A percentile compares a stretch with the other conserved stretches of the same genome.
phyloP scores from a whole-genome alignment of 1,140 invertebrate species.

The Lamellibrachia luymesi region DNA sequence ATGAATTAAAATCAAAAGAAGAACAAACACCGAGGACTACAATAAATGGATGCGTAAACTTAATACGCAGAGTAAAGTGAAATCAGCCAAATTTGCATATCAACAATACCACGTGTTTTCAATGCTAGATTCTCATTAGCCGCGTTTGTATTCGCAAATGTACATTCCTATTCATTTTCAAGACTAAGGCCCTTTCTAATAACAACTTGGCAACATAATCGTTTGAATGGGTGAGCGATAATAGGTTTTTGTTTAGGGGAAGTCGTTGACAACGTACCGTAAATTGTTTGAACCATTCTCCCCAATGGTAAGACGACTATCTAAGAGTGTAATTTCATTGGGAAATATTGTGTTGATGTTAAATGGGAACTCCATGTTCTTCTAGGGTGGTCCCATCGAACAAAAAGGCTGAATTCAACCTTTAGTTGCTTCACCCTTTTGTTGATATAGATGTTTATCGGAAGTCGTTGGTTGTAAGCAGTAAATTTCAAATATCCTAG shows the following conservation, averaged over 20 bases:
- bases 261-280: not conserved
- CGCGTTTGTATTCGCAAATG: too few species aligned
- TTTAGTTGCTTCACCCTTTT: not conserved
- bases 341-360: not conserved
- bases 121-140: too few species aligned
- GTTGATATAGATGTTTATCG: not conserved
- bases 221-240: not conserved
- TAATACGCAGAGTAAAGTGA: too few species aligned
- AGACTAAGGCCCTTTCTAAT: not conserved
- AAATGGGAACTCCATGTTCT: not conserved
- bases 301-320: not conserved
- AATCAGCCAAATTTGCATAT: too few species aligned
- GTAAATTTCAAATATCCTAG: not conserved
- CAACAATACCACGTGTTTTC: too few species aligned
- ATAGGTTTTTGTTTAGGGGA: not conserved
- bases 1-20: too few species aligned
- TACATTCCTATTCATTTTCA: too few species aligned
- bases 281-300: not conserved
- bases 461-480: not conserved
- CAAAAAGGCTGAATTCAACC: not conserved
- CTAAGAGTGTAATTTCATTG: not conserved
- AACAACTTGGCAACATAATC: constrained; percentile 1
- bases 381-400: not conserved
- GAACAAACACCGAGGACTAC: too few species aligned
- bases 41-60: too few species aligned